phyloP scores from a whole-genome alignment of 2,797 vertebrate genomes.

The Sebastes minor region DNA sequence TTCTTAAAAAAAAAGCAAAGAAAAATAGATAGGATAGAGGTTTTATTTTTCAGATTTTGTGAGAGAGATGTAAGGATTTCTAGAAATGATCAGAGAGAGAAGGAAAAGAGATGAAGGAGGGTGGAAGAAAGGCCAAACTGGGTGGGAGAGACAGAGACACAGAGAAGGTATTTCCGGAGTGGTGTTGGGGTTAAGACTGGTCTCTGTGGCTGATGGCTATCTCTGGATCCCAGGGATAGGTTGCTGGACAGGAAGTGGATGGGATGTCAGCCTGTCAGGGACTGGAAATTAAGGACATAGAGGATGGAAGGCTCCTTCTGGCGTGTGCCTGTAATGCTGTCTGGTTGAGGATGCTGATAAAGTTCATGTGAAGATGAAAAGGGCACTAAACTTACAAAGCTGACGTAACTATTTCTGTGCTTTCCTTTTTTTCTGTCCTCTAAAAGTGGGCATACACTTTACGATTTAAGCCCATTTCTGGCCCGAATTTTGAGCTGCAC shows the following conservation, averaged over 20 bases:
- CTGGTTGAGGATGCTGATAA: neutral
- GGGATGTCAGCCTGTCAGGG: slow-evolving; percentile 46
- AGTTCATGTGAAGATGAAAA: neutral
- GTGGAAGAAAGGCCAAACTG: slow-evolving; percentile 57
- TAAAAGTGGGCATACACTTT: too few species aligned
- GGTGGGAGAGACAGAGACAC: slow-evolving; percentile 58
- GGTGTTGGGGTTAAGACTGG: slow-evolving; percentile 66
- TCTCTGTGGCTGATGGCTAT: slow-evolving; percentile 75
- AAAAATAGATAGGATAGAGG: neutral
- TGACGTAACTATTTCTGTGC: too few species aligned
- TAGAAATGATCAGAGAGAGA: slow-evolving; percentile 2
- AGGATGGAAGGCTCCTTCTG: slow-evolving; percentile 55
- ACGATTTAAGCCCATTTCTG: too few species aligned
- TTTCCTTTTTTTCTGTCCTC: too few species aligned
- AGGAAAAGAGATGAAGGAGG: slow-evolving; percentile 26
- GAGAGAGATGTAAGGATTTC: slow-evolving; percentile 2
- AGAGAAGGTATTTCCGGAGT: slow-evolving; percentile 81
- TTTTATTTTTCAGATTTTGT: slow-evolving; percentile 8
- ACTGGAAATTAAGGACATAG: slow-evolving; percentile 2
- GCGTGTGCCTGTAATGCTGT: slow-evolving; percentile 29
- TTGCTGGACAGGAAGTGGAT: slow-evolving; percentile 68
- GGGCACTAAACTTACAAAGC: neutral
- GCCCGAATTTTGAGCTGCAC: fast-evolving
- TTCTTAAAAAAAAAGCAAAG: neutral
- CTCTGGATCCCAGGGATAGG: slow-evolving; percentile 58